phyloP scores from a whole-genome alignment of 2,888 invertebrate genomes.

The Cyclophora punctaria region DNA sequence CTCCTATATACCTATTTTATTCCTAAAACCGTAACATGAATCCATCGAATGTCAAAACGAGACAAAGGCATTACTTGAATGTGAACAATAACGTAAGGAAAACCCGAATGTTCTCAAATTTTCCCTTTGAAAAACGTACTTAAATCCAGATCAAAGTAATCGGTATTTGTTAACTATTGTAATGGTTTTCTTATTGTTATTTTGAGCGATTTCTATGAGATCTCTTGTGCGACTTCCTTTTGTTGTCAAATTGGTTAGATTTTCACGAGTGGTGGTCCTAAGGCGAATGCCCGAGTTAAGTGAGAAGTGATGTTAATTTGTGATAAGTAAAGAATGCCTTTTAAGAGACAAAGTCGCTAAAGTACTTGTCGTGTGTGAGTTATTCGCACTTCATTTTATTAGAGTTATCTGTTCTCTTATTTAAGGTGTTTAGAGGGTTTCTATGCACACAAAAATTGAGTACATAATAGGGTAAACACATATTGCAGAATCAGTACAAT shows the following conservation, averaged over 20 bases:
- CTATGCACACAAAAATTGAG: no score
- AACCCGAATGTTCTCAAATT: slow-evolving; percentile 5
- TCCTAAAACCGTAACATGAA: no score
- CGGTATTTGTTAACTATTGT: slow-evolving; percentile 30
- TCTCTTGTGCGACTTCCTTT: slow-evolving; percentile 21
- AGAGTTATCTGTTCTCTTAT: no score
- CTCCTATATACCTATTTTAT: no score
- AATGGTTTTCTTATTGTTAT: slow-evolving; percentile 39
- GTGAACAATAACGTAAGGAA: no score
- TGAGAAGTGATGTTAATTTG: slow-evolving; percentile 3
- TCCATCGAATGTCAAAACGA: no score
- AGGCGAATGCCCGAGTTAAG: slow-evolving; percentile 14
- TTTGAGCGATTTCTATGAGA: slow-evolving; percentile 25
- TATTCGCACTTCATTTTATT: no score
- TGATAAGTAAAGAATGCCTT: background rate
- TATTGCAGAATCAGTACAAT: no score
- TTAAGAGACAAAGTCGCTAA: slow-evolving; percentile 1
- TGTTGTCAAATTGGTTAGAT: slow-evolving; percentile 6
- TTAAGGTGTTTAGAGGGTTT: no score
- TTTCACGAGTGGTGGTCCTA: background rate
- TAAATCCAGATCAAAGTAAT: slow-evolving; percentile 34
- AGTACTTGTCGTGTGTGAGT: no score
- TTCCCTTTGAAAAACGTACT: slow-evolving; percentile 30
- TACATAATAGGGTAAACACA: no score
- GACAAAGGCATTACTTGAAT: no score